Base-by-base conservation (phyloP, 2,888 invertebrate species). In the Metopia argyrocephala region DNA sequence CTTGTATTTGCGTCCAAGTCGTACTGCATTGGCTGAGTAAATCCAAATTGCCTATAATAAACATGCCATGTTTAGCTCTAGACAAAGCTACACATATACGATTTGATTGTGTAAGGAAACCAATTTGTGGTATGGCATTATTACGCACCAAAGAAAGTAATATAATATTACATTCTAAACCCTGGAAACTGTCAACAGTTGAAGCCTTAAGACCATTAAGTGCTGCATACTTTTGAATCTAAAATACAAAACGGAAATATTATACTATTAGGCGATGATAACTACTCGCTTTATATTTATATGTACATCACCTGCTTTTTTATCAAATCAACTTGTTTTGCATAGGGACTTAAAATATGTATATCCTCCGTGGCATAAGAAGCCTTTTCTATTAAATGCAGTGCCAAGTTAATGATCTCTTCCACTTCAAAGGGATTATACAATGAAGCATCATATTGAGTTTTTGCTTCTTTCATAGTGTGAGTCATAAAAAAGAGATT, bases 171-270 rank as follows among this genome's bases (percentile, higher is more conserved):
- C 93, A 94, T 91, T 96, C 96, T 86, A 95, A 94, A 0, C 96
- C 96, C 91, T 96, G 96, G 86, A 93, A 96, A 87, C 95, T 95
- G 87, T 96, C 96, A 1, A 96, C 94, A 0, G 93, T 93, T 0
- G 93, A 92, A 21, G 95, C 76, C n/a, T 79, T 80, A 1, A 81
- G 21, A 0, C 28, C 7, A 9, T 52, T 75, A 20, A 83, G 52
- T 3, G 64, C 27, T 1, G 78, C 48, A 79, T 76, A 59, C 50
- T 78, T 74, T 70, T 75, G 75, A 15, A 84, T 45, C 83, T 84
- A 61, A 27, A 75, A 80, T 1, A 0, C 3, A 31, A 31, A 31
- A 31, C 3, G 2, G 12, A 15, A 0, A 64, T 25, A 38, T 6
- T 5, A 23, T 52, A 7, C 12, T 54, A 57, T 18, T 38, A 18